Evolutionary conservation across 2,888 invertebrate species (phyloP), one percentile per base, ranked within the genome.

Genomic region (Coenonympha arcania): DNA sequence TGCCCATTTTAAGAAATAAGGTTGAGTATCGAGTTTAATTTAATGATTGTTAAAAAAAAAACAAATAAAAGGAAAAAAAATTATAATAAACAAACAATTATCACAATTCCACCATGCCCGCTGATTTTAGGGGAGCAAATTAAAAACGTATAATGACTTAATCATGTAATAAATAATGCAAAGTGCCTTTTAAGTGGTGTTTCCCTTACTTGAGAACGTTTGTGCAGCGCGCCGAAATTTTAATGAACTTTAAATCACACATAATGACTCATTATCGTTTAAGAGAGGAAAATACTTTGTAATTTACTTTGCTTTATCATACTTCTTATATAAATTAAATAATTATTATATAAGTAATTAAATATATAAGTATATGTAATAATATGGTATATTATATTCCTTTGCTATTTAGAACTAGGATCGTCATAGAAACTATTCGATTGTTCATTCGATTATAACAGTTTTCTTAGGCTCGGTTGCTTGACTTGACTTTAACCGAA

Each of bases 141-240:
- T 31, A 30, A 33, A n/a, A 43, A 31, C 20, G 42, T 31, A 31
- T 31, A 31, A 43, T 43, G 31, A 43, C 42, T 43, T 43, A 43
- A 43, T 43, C 42, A 43, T 43, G 42, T 22, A 43, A 43, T 43
- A 43, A 43, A 43, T 43, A 22, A 43, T 43, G 31, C 22, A 13
- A 20, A 43, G 42, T 31, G 18, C 31, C 31, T 43, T 31, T 33
- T 43, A 43, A 43, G 15, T 43, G 42, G 42, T 30, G 30, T 43
- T 43, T 31, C 42, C 31, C 31, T 43, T 43, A 43, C 9, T 20
- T 13, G 30, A 13, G 42, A 8, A 6, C 15, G 19, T 13, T 18
- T 16, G 15, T 26, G 18, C 28, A 8, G 41, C 16, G 6, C n/a
- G 31, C 20, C 9, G 20, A 43, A 43, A 43, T 43, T 43, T 43